Base-by-base conservation (phyloP, 1,140 invertebrate species). In the Maniola jurtina region DNA sequence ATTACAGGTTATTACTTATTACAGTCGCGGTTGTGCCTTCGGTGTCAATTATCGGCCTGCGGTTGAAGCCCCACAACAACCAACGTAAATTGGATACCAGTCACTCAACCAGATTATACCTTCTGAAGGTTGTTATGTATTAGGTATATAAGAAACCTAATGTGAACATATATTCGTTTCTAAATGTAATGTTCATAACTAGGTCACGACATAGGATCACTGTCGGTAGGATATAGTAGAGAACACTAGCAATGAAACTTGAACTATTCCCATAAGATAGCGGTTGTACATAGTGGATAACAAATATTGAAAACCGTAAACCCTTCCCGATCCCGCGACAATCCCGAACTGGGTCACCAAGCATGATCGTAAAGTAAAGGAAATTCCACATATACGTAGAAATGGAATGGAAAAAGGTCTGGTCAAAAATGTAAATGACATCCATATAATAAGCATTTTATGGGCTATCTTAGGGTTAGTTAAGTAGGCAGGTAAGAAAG, bases 261-360 rank as follows among this genome's bases (percentile, higher is more conserved):
- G 66, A 82, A 76, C 73, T 73, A 71, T 75, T 70, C 68, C 62
- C 71, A 70, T 70, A 64, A 71, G 64, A 72, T 71, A 52, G 55
- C 60, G 64, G 54, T 73, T 64, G 59, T 72, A 73, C 59, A 61
- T 76, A 72, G 76, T 71, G 76, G 76, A 68, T 80, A 76, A 79
- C 78, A 77, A 84, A 83, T 86, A 87, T 87, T 87, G 83, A 86
- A 80, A 89, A 84, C 77, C 76, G 75, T 89, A 87, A 86, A 85
- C 82, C 84, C 81, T 81, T 81, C 71, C 67, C 74, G 74, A 80
- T 81, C 80, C 77, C 79, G 71, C 67, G 75, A 76, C 80, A 72
- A 66, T 71, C 66, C 73, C 70, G 59, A 84, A 81, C 62, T 86
- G 71, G 81, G 83, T 86, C 85, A 81, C 73, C 67, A 66, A 79